These are phyloP conservation scores for Mola mola DNA, from an alignment of 2,113 vertebrate genomes.

Conservation along the genomic window DNA sequence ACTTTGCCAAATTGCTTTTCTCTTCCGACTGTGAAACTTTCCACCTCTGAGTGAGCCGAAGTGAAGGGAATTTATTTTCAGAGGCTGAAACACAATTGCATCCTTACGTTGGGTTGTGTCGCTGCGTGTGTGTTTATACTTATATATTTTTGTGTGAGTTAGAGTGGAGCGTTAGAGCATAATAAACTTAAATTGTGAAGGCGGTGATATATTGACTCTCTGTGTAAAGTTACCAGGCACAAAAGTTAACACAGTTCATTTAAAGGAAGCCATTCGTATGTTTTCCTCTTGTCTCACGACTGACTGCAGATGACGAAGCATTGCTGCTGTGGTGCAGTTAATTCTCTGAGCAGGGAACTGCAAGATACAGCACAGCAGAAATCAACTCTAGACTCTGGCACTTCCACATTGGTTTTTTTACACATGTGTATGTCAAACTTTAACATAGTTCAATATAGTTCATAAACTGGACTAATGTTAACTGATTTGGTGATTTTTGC, in stretches of 20 bases:
- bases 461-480: too few relatives aligned
- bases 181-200: slow-evolving; percentile 9
- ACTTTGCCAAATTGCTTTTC: slow-evolving; percentile 38
- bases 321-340: slow-evolving; percentile 6
- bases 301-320: not conserved
- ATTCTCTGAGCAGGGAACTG: not conserved
- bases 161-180: not conserved
- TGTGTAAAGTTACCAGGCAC: slow-evolving; percentile 15
- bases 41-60: slow-evolving; percentile 42
- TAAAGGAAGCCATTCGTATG: not conserved
- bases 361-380: not conserved
- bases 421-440: too few relatives aligned
- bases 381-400: too few relatives aligned
- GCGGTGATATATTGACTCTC: not conserved
- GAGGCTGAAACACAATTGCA: slow-evolving; percentile 57
- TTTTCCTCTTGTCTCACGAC: slow-evolving; percentile 2
- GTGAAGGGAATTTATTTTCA: slow-evolving; percentile 57
- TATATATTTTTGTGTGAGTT: too few relatives aligned
- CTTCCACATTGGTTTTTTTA: too few relatives aligned
- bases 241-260: slow-evolving; percentile 12
- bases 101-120: slow-evolving; percentile 31
- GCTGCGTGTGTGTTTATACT: not conserved
- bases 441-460: too few relatives aligned
- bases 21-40: slow-evolving; percentile 47
- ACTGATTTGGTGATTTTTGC: too few relatives aligned